phyloP scores from a whole-genome alignment of 2,113 vertebrate genomes.

The Leptobrachium ailaonicum region DNA sequence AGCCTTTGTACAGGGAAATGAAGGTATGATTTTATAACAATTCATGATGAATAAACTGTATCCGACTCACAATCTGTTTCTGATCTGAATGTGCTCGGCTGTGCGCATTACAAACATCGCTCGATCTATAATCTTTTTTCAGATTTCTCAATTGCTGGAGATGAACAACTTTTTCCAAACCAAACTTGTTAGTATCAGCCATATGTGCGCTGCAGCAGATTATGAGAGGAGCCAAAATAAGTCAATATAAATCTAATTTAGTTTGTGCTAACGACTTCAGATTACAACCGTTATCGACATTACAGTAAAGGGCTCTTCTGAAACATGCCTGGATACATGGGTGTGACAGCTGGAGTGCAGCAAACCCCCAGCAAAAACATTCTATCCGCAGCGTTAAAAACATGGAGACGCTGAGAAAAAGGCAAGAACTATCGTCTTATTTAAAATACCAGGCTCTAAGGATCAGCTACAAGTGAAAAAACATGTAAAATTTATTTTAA shows the following conservation, averaged over 20 bases:
- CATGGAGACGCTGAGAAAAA: too few species aligned
- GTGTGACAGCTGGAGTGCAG: slow-evolving; percentile 12
- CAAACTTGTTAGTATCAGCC: slow-evolving; percentile 45
- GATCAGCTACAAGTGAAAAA: too few species aligned
- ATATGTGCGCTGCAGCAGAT: slow-evolving; percentile 41
- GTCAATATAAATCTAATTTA: slow-evolving; percentile 43
- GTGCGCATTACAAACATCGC: slow-evolving; percentile 20
- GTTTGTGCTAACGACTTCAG: slow-evolving; percentile 25
- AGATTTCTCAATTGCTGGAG: slow-evolving; percentile 39
- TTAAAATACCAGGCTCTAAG: too few species aligned
- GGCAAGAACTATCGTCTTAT: too few species aligned
- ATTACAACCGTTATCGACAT: slow-evolving; percentile 39
- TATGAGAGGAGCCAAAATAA: slow-evolving; percentile 34
- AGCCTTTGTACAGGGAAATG: too few species aligned
- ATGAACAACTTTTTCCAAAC: slow-evolving; percentile 42
- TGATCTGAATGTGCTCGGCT: slow-evolving; percentile 35
- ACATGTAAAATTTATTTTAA: too few species aligned
- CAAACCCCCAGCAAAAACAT: not conserved
- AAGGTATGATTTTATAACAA: not conserved
- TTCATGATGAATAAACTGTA: not conserved
- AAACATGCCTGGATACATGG: slow-evolving; percentile 14
- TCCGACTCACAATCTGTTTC: slow-evolving; percentile 74
- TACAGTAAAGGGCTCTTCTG: slow-evolving; percentile 21
- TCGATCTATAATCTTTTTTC: slow-evolving; percentile 25
- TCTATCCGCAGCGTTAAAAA: too few species aligned